These are phyloP conservation scores for Ictalurus furcatus DNA, from an alignment of 2,113 vertebrate genomes.

Conservation along the genomic window DNA sequence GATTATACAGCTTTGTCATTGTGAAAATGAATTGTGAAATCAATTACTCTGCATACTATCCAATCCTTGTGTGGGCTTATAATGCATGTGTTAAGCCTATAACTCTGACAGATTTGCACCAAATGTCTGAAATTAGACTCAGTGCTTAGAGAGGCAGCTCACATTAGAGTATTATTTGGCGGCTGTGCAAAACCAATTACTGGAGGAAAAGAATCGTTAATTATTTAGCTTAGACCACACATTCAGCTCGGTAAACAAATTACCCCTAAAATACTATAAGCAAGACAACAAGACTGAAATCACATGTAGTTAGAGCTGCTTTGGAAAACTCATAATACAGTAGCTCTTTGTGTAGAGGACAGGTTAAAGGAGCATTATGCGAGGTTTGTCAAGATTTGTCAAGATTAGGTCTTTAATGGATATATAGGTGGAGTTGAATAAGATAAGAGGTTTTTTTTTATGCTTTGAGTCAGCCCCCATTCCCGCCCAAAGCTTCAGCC, in stretches of 20 bases:
- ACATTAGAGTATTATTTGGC: conserved; percentile 63
- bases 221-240: conserved; percentile 65
- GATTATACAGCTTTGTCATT: conserved; percentile 40
- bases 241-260: conserved; percentile 66
- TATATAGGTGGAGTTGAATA: background rate
- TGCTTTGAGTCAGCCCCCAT: background rate
- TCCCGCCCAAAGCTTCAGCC: background rate
- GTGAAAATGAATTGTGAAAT: conserved; percentile 46
- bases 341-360: background rate
- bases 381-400: background rate
- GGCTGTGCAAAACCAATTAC: conserved; percentile 65
- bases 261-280: conserved; percentile 51
- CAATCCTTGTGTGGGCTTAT: conserved; percentile 45
- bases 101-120: conserved; percentile 58
- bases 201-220: conserved; percentile 63
- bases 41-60: conserved; percentile 43
- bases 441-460: background rate
- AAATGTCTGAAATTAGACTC: conserved; percentile 59
- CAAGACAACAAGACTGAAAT: conserved; percentile 41
- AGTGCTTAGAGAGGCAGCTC: conserved; percentile 56
- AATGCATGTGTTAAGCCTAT: conserved; percentile 53
- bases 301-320: conserved; percentile 45
- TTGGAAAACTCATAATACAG: conserved; percentile 8
- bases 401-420: background rate
- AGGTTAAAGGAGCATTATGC: background rate